Base-by-base conservation (phyloP, 2,888 invertebrate genomes). In the Pachycephus smyrnensis region DNA sequence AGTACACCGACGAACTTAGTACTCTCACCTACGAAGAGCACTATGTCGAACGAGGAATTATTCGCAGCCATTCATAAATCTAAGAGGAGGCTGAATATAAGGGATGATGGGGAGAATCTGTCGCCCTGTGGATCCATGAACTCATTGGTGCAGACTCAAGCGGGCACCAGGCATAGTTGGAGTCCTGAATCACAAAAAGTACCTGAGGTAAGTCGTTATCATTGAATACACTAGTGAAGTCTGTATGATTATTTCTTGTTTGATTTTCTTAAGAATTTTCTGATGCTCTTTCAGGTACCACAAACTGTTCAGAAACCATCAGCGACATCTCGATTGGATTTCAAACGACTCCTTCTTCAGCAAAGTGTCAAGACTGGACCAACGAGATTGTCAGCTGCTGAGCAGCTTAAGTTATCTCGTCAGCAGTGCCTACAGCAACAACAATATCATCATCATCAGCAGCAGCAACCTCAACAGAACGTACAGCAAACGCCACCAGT, bases 291-390 rank as follows among this genome's bases (percentile, higher is more conserved):
- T 3, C 80, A 91, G 91, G 83, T 89, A 33, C 87, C 88, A 4
- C 84, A 80, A 76, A 87, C 83, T 3, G 77, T 84, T n/a, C 82
- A 94, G 0, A 92, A 88, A 69, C 91, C 94, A 2, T 94, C 95
- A 79, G 95, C 96, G 88, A 97, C 97, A 0, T 96, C 96, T 2
- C 93, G 97, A 80, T 93, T 96, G 88, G 97, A 97, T 91, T 97
- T 97, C 90, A 97, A 97, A 90, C 95, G 95, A 87, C 92, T 97
- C 23, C 92, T 97, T 35, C 92, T 97, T 68, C 95, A 96, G 86
- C 96, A 96, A 86, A 96, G 96, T 84, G 94, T 94, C 1, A 95
- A 95, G 89, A 89, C 93, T 0, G 94, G 94, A 80, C 92, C 95
- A 0, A 92, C 92, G 76, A 95, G 95, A 89, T 87, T 95, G 6